phyloP scores from a whole-genome alignment of 2,113 vertebrate species.

The Cynocephalus volans region DNA sequence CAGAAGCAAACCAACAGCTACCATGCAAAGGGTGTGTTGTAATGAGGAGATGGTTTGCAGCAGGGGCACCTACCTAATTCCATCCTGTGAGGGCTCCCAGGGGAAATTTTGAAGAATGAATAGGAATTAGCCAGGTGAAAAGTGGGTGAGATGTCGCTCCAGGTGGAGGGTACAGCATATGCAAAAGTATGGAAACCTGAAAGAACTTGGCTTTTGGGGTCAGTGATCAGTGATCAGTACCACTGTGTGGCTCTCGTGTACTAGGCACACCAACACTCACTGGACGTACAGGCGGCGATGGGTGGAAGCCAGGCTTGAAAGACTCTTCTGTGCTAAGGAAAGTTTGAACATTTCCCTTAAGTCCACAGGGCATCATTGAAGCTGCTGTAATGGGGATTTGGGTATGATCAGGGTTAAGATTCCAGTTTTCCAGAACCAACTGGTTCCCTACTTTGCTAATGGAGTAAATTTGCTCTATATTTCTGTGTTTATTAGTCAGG shows the following conservation, averaged over 20 bases:
- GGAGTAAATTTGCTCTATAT: not conserved
- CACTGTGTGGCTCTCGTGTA: not conserved
- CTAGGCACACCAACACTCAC: rapidly evolving
- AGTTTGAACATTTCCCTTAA: not conserved
- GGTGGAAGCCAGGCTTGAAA: not conserved
- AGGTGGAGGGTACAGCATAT: not conserved
- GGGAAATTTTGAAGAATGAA: not conserved
- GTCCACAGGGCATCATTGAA: not conserved
- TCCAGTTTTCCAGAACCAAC: not conserved
- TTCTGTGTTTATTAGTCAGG: not conserved
- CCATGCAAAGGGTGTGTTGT: not conserved
- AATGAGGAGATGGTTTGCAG: not conserved
- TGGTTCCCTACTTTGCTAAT: not conserved
- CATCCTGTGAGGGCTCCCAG: not conserved
- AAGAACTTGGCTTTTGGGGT: not conserved
- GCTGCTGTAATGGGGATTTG: not conserved
- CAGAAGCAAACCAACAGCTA: not conserved
- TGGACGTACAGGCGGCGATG: not conserved
- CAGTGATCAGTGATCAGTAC: rapidly evolving
- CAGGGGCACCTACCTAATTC: not conserved
- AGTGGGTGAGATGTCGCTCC: not conserved
- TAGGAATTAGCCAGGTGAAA: not conserved
- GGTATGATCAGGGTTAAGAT: not conserved
- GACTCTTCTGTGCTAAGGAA: not conserved
- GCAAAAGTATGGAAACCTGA: not conserved